Conservation (phyloP, 2,888 invertebrate genomes). For the Tenthredo notha region DNA sequence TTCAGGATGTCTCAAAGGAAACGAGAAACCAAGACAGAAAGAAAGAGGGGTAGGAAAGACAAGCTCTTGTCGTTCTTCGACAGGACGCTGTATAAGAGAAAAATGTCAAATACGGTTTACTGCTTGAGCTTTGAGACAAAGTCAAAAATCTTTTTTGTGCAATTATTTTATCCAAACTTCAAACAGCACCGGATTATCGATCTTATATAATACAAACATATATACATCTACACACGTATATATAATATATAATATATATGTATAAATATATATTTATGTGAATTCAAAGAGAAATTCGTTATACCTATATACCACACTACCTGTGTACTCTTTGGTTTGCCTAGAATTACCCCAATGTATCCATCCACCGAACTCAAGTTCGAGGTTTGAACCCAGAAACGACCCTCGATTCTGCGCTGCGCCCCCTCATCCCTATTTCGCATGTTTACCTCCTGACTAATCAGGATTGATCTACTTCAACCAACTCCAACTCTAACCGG, state of each 20-base stretch:
- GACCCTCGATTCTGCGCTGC: conserved; percentile 21
- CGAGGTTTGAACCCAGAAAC: not conserved
- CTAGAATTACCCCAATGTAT: not conserved
- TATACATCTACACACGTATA: no score
- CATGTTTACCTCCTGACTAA: conserved; percentile 54
- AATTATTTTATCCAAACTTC: not conserved
- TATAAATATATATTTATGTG: not conserved
- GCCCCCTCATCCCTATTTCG: conserved; percentile 18
- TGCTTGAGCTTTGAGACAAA: not conserved
- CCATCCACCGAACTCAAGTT: not conserved
- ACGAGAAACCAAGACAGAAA: conserved; percentile 8
- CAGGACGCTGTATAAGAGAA: not conserved
- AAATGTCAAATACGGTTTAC: not conserved
- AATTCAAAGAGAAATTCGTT: not conserved
- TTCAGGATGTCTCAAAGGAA: conserved; percentile 30
- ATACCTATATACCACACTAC: not conserved
- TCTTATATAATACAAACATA: not conserved
- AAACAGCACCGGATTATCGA: conserved; percentile 10
- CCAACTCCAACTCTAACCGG: conserved; percentile 48
- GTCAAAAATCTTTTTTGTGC: conserved; percentile 1
- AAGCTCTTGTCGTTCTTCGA: not conserved
- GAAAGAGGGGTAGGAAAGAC: not conserved
- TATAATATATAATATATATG: not conserved
- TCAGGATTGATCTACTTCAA: conserved; percentile 53
- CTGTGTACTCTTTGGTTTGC: not conserved